Base-by-base conservation (phyloP, 2,113 vertebrate genomes). In the Forbesichthys agassizii region DNA sequence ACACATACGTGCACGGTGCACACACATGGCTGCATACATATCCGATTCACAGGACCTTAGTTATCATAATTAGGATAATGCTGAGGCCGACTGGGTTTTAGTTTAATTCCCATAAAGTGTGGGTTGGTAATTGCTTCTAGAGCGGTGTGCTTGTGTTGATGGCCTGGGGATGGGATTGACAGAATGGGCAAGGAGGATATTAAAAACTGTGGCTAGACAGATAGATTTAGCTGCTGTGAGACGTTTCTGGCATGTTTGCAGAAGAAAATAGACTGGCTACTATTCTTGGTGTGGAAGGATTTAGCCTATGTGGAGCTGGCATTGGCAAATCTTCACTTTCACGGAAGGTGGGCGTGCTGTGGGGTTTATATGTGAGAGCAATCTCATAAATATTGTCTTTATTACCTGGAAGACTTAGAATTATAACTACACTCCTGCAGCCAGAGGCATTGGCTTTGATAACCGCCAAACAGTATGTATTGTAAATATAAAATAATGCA, bases 251-350 rank as follows among this genome's bases (percentile, higher is more conserved):
- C 73, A 4, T 76, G 68, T 59, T 61, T 75, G 63, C 60, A 57
- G 84, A 86, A 42, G 5, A 70, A 87, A 88, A 88, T 88, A 88
- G 86, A 64, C 71, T 66, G 66, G 54, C 70, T 79, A 62, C 80
- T 90, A 84, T 87, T 90, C 62, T 68, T 83, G 64, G 68, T 71
- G 68, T 27, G 60, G 71, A 79, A 57, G 62, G 79, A 82, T 78
- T 61, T 61, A 66, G 65, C 73, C 78, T 66, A 66, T 78, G 73
- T 61, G 81, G 72, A 80, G 67, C 66, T 74, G 69, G 58, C 73
- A 69, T 67, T 80, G 76, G 78, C 11, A 71, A 64, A 4, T 51
- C 61, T 73, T 61, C 76, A 69, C 61, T 66, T 51, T 64, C 64
- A 54, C 61, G 61, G 48, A 59, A 56, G 51, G 0, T 10, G 54